phyloP scores from a whole-genome alignment of 2,888 invertebrate species.

The Lacanobia oleracea region DNA sequence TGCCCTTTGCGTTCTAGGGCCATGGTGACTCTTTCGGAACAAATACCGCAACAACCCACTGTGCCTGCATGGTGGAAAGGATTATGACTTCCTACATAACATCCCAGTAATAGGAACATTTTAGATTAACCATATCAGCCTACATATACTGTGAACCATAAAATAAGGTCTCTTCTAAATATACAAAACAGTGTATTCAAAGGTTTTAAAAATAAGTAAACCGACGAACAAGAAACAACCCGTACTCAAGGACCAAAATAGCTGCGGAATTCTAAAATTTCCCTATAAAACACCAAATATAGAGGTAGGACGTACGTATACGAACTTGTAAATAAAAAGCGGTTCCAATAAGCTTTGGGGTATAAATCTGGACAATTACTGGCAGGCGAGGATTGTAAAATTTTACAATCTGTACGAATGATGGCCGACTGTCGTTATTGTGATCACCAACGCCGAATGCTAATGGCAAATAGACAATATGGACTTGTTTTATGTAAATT shows the following conservation, averaged over 20 bases:
- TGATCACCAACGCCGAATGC: conserved; percentile 60
- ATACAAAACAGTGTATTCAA: too few relatives aligned
- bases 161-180: too few relatives aligned
- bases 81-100: too few relatives aligned
- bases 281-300: conserved; percentile 18
- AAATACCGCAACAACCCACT: too few relatives aligned
- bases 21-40: too few relatives aligned
- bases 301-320: conserved; percentile 19
- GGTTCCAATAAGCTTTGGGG: conserved; percentile 55
- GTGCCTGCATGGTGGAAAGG: not conserved
- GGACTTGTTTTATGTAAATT: conserved; percentile 48
- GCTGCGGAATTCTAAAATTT: conserved; percentile 34
- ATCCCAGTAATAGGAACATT: too few relatives aligned
- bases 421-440: conserved; percentile 62
- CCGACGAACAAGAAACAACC: too few relatives aligned
- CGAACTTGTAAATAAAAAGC: conserved; percentile 51
- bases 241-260: conserved; percentile 7
- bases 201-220: too few relatives aligned
- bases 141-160: too few relatives aligned
- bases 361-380: conserved; percentile 59
- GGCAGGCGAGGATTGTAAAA: conserved; percentile 73
- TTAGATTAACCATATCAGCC: too few relatives aligned
- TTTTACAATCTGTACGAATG: conserved; percentile 73
- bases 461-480: conserved; percentile 47
- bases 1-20: too few relatives aligned